Conservation (phyloP, 2,113 vertebrate species). For the Phalacrocorax carbo region DNA sequence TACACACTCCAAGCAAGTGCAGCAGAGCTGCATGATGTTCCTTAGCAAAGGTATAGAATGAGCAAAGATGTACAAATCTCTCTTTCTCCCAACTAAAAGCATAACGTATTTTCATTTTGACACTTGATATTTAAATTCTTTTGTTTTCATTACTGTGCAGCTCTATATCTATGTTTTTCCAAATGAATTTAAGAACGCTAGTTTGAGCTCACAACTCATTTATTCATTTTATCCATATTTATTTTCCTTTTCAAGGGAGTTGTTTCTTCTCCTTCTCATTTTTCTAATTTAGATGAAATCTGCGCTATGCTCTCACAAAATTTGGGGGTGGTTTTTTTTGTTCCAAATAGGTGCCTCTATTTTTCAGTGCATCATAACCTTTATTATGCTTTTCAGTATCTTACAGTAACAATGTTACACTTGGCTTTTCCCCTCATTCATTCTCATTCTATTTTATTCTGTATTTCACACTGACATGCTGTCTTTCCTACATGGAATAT, state of each 20-base stretch:
- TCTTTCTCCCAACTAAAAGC: background rate
- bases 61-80: background rate
- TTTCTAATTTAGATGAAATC: background rate
- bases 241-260: background rate
- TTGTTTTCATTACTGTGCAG: background rate
- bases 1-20: background rate
- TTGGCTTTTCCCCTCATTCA: background rate
- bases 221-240: background rate
- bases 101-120: background rate
- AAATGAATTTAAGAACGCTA: background rate
- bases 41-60: background rate
- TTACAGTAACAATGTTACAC: background rate
- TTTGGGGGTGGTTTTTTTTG: fast-evolving
- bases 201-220: background rate
- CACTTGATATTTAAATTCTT: background rate
- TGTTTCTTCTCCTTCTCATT: background rate
- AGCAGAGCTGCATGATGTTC: background rate
- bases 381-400: background rate
- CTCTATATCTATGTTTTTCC: background rate
- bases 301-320: background rate
- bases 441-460: background rate
- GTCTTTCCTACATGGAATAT: background rate
- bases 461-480: background rate
- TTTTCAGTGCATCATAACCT: background rate
- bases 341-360: background rate